These are phyloP conservation scores for Kobus ellipsiprymnus DNA, from an alignment of 2,113 vertebrate genomes.

Conservation along the genomic window DNA sequence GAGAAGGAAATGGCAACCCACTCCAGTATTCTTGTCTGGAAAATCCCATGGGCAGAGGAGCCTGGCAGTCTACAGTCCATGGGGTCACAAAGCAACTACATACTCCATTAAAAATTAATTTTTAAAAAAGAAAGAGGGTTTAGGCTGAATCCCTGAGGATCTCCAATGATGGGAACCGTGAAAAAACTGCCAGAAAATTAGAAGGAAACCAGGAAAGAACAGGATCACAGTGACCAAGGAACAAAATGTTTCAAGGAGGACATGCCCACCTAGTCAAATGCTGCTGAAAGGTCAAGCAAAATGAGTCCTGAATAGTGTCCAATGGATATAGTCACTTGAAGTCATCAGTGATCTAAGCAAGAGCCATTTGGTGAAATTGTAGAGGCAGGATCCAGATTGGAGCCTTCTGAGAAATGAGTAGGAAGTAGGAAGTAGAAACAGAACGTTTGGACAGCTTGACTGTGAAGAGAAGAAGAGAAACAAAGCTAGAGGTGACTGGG, in stretches of 20 bases:
- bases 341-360: not conserved
- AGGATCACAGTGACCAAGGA: not conserved
- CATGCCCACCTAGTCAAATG: not conserved
- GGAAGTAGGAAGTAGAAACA: not conserved
- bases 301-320: not conserved
- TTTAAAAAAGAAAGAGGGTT: not conserved
- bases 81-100: not conserved
- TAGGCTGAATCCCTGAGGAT: not conserved
- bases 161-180: not conserved
- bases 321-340: not conserved
- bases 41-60: not conserved
- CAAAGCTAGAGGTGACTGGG: not conserved
- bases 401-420: not conserved
- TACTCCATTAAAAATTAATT: not conserved
- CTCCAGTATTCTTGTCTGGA: not conserved
- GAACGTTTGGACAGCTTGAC: conserved; percentile 33
- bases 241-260: not conserved
- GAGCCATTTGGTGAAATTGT: not conserved
- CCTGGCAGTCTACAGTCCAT: not conserved
- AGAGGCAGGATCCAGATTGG: not conserved
- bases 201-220: not conserved
- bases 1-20: not conserved
- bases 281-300: not conserved
- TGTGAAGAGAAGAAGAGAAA: conserved; percentile 36
- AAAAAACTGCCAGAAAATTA: not conserved